phyloP scores from a whole-genome alignment of 2,113 vertebrate species.

The Clarias gariepinus region DNA sequence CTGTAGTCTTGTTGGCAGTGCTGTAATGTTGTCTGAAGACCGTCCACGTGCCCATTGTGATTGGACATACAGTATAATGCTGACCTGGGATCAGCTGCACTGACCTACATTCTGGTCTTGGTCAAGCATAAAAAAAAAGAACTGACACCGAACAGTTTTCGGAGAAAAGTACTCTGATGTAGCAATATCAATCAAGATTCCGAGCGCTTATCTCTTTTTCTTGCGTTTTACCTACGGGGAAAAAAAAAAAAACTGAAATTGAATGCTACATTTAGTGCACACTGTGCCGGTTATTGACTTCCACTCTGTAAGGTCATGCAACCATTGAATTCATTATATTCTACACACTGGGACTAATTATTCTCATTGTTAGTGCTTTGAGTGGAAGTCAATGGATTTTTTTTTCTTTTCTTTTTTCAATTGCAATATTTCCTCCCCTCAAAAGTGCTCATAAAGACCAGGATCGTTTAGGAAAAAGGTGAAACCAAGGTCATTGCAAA shows the following conservation, averaged over 20 bases:
- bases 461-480: neutral
- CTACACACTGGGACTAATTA: constrained; percentile 37
- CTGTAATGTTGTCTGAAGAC: neutral
- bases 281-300: constrained; percentile 40
- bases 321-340: constrained; percentile 36
- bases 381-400: constrained; percentile 38
- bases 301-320: constrained; percentile 38
- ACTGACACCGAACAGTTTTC: neutral
- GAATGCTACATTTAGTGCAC: constrained; percentile 17
- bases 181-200: neutral
- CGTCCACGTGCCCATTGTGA: neutral
- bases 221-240: neutral
- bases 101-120: neutral
- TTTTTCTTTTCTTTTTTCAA: neutral
- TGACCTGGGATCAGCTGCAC: constrained; percentile 17
- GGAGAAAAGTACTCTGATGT: neutral
- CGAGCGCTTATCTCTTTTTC: neutral
- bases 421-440: constrained; percentile 7
- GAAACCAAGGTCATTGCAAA: constrained; percentile 1
- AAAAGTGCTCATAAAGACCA: neutral
- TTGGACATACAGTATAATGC: neutral
- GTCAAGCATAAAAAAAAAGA: neutral
- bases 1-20: neutral
- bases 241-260: too few relatives aligned
- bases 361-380: constrained; percentile 24